These are phyloP conservation scores for Crotophaga sulcirostris DNA, from an alignment of 2,113 vertebrate species.

Conservation along the genomic window DNA sequence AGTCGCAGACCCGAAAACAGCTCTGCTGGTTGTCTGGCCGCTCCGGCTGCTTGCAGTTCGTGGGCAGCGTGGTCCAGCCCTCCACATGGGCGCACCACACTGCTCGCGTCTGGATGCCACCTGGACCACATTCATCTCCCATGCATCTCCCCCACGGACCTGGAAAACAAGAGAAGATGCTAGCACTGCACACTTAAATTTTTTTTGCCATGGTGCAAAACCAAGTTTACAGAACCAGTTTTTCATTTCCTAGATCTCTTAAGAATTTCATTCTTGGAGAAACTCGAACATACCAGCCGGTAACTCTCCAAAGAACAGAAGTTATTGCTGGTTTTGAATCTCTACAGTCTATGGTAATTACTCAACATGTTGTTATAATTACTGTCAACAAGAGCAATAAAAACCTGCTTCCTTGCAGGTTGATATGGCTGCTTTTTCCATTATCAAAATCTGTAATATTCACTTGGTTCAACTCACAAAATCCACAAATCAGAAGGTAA, in stretches of 20 bases:
- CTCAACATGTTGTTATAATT: background rate
- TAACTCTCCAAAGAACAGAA: background rate
- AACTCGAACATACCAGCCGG: background rate
- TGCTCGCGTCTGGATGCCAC: slow-evolving; percentile 91
- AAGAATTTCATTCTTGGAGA: background rate
- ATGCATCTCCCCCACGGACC: slow-evolving; percentile 97
- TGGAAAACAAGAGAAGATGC: slow-evolving; percentile 63
- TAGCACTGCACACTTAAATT: background rate
- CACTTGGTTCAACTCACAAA: background rate
- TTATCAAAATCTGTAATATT: background rate
- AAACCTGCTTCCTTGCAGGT: background rate
- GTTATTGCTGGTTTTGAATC: background rate
- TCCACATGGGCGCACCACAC: slow-evolving; percentile 97
- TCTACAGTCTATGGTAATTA: background rate
- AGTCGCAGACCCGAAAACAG: slow-evolving; percentile 95
- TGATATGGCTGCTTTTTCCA: background rate
- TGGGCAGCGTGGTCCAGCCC: slow-evolving; percentile 93
- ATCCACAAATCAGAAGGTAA: background rate
- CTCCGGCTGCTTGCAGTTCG: slow-evolving; percentile 87
- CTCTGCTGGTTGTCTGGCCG: slow-evolving; percentile 91
- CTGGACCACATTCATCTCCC: slow-evolving; percentile 94
- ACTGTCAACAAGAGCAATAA: background rate
- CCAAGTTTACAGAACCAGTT: background rate
- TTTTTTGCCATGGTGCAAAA: background rate
- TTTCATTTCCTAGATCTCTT: background rate